These are phyloP conservation scores for Rotaria magnacalcarata DNA, from an alignment of 2,888 invertebrate genomes.

Conservation along the genomic window DNA sequence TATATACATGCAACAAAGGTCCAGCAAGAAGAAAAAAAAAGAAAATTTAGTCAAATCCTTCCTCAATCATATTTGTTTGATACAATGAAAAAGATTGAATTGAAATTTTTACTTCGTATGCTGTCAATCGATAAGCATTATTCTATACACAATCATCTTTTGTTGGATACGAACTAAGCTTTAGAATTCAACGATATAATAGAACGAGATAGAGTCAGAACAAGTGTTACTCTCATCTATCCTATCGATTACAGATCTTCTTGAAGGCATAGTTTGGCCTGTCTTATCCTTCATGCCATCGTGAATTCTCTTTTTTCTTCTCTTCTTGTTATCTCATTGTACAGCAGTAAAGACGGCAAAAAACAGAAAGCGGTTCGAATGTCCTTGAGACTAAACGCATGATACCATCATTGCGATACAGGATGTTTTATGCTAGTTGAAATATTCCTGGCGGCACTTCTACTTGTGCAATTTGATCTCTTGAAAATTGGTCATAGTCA, in stretches of 20 bases:
- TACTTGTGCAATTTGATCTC: neutral
- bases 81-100: neutral
- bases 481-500: neutral
- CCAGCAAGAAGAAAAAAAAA: neutral
- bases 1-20: neutral
- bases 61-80: neutral
- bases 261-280: conserved; percentile 2
- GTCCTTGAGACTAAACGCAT: conserved; percentile 3
- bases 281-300: conserved; percentile 20
- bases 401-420: neutral
- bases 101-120: neutral
- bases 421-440: neutral
- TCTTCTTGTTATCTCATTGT: conserved; percentile 22
- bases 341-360: neutral
- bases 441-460: neutral
- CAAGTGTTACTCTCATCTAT: conserved; percentile 2
- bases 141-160: neutral
- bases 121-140: neutral
- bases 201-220: neutral
- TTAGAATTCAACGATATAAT: neutral
- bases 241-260: conserved; percentile 21
- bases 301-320: neutral
- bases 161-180: neutral
- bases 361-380: neutral
- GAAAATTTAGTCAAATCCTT: neutral